Conservation (phyloP, 1,140 invertebrate genomes). For the Aethina tumida region DNA sequence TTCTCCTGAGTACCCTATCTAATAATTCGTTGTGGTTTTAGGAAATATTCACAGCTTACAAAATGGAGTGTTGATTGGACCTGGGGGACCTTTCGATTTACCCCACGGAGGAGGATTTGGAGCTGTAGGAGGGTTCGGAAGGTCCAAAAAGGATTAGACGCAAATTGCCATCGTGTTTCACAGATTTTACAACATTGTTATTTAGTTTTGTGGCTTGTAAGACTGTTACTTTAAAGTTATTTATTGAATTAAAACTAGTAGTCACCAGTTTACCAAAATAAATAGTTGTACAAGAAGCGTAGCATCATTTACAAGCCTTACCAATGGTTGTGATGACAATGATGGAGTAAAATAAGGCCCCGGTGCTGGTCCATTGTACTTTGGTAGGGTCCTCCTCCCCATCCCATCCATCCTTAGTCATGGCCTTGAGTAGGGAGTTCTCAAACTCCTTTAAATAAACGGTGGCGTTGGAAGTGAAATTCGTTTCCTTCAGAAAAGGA, state of each 20-base stretch:
- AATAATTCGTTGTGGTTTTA: no score
- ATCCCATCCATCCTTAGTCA: constrained; percentile 87
- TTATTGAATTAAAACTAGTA: no score
- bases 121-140: constrained; percentile 15
- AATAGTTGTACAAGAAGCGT: no score
- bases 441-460: constrained; percentile 67
- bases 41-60: no score
- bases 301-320: no score
- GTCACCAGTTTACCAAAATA: no score
- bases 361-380: constrained; percentile 82
- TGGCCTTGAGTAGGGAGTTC: constrained; percentile 65
- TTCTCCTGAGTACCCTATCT: no score
- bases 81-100: constrained; percentile 23
- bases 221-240: no score
- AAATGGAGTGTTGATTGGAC: constrained; percentile 44
- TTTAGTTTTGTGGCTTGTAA: no score
- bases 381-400: constrained; percentile 67
- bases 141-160: no score
- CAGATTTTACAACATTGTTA: no score
- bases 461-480: constrained; percentile 58
- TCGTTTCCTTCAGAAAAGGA: constrained; percentile 54
- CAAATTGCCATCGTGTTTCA: no score
- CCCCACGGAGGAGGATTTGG: constrained; percentile 12
- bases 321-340: constrained; percentile 96
- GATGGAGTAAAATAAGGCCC: constrained; percentile 91